Evolutionary conservation across 2,888 invertebrate genomes (phyloP), one percentile per base, ranked within the genome.

Genomic region (Lysandra bellargus): DNA sequence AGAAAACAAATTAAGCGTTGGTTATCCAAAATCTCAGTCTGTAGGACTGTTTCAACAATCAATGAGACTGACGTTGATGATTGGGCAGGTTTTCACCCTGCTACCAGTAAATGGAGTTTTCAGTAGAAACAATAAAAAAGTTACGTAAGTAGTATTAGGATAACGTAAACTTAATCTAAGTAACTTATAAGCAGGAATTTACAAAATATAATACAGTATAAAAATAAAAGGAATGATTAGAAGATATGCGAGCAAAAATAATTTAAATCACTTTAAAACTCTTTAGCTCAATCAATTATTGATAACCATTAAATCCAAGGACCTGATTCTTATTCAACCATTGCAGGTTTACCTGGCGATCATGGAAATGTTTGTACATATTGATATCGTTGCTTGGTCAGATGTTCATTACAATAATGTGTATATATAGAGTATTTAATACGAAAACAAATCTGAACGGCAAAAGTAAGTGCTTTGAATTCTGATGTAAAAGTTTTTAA

Each of bases 61-160:
- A 0, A 79, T 93, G 30, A 86, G 88, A 81, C 81, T 83, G 3
- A 91, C 90, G 0, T 79, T 93, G 12, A 83, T 91, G 9, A 86
- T 89, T 49, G 93, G 93, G 4, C 93, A 93, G 79, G 72, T 86
- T 0, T 93, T 92, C 81, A 91, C 93, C 0, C 81, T 94, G 53
- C 81, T 93, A 7, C 93, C 93, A 0, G 89, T 92, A 1, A 81
- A 82, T 76, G 93, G 93, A 2, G 83, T 92, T 4, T 85, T 84
- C 37, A 87, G 86, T 77, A 86, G 86, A 69, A 85, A 84, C 53
- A 83, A 88, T 3, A 82, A 82, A 7, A 83, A 89, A 80, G 84
- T 90, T 17, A 89, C 85, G 93, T 92, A 82, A 84, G 87, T 83
- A 64, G 14, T 57, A 57, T 57, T 1, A 57, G 57, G 0, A 57